Evolutionary conservation across 2,797 vertebrate genomes (phyloP).

Genomic region (Alexandromys oeconomus): DNA sequence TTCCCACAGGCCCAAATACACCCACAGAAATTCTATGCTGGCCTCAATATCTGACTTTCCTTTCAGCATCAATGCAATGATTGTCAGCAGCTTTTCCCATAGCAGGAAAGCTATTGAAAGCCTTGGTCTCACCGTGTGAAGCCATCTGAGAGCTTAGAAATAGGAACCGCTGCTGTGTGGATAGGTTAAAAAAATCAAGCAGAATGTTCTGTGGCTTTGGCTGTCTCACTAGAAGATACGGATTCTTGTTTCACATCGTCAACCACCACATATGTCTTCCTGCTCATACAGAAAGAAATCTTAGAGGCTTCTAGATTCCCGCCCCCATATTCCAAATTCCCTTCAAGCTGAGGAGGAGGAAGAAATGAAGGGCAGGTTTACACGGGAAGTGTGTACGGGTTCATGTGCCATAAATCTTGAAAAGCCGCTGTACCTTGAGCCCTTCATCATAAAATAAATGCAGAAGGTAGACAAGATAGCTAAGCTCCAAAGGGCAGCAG

Average conservation of each 20-base stretch:
- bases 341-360: constrained; percentile 29
- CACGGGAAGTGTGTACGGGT: not conserved
- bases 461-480: not conserved
- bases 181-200: constrained; percentile 75
- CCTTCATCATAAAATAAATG: not conserved
- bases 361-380: not conserved
- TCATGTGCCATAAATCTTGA: not conserved
- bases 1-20: constrained; percentile 53
- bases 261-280: not conserved
- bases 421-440: not conserved
- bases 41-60: constrained; percentile 57
- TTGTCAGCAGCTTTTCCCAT: constrained; percentile 74
- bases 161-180: constrained; percentile 81
- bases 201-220: constrained; percentile 77
- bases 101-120: constrained; percentile 83
- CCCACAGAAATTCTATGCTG: constrained; percentile 17
- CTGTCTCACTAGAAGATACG: constrained; percentile 77
- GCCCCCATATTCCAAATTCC: not conserved
- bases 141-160: constrained; percentile 85
- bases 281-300: constrained; percentile 18
- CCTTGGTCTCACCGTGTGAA: constrained; percentile 67
- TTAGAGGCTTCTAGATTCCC: not conserved
- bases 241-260: constrained; percentile 1
- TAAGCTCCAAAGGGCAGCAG: not conserved
- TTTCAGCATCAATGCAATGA: constrained; percentile 61